Evolutionary conservation across 2,797 vertebrate species (phyloP).

Genomic region (Myotis findleyi): DNA sequence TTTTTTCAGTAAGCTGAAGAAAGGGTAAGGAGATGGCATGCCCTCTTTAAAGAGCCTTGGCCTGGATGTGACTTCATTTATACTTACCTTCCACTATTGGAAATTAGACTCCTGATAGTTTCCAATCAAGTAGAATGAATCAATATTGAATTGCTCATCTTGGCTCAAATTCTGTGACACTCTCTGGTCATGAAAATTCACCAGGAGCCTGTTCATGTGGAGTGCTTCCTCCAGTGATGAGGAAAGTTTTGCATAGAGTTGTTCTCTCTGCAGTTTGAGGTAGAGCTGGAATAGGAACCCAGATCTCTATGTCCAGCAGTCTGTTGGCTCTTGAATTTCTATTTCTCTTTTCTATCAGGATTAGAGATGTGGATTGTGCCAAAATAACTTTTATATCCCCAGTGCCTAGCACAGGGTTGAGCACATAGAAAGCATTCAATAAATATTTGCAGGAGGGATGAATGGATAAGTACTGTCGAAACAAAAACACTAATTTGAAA

Average conservation of each 20-base stretch:
- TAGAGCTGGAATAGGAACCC: neutral
- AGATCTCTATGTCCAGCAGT: neutral
- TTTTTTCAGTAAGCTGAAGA: neutral
- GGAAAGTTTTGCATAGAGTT: neutral
- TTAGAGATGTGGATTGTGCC: neutral
- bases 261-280: neutral
- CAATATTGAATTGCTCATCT: neutral
- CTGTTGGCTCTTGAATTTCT: neutral
- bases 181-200: neutral
- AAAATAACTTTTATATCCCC: neutral
- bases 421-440: neutral
- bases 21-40: neutral
- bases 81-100: neutral
- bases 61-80: neutral
- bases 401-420: neutral
- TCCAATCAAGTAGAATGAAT: neutral
- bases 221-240: neutral
- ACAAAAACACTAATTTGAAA: neutral
- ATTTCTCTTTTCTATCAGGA: neutral
- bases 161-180: neutral
- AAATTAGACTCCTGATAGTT: neutral
- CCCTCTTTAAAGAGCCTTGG: neutral
- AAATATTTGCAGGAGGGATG: neutral
- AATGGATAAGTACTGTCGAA: neutral
- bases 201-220: neutral